A percentile compares a stretch with the other conserved stretches of the same genome.
phyloP scores from a whole-genome alignment of 2,113 vertebrate species.

The Hypanus sabinus region DNA sequence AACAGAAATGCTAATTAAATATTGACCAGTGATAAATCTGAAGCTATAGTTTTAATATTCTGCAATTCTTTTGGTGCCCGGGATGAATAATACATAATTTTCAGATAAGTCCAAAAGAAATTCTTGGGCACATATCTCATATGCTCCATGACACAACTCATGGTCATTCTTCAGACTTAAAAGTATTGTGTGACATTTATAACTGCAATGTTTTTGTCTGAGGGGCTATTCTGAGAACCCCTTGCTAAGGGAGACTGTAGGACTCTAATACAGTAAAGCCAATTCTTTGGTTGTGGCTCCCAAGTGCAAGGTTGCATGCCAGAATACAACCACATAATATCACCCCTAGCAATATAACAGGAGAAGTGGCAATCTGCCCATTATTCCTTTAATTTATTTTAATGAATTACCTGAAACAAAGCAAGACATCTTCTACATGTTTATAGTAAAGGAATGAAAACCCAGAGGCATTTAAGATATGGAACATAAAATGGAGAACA shows the following conservation, averaged over 20 bases:
- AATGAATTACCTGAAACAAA: conserved; percentile 36
- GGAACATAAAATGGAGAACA: conserved; percentile 31
- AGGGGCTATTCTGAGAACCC: neutral
- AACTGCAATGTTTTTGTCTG: neutral
- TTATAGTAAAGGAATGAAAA: conserved; percentile 34
- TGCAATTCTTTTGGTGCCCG: neutral
- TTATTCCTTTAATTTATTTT: conserved; percentile 35
- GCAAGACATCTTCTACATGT: conserved; percentile 32
- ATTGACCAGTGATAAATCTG: neutral
- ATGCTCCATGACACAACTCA: neutral
- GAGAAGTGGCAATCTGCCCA: conserved; percentile 32
- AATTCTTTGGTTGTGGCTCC: neutral
- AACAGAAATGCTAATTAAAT: neutral
- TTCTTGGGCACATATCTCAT: too few species aligned
- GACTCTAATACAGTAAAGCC: neutral
- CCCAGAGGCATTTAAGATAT: conserved; percentile 31
- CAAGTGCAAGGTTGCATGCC: conserved; percentile 20
- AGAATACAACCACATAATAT: conserved; percentile 24
- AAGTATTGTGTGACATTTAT: neutral
- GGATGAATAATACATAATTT: neutral
- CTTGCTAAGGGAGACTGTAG: neutral
- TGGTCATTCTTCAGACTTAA: neutral
- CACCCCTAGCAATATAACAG: conserved; percentile 29
- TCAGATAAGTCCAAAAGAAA: too few species aligned
- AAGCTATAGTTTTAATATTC: neutral